A percentile compares a stretch with the other conserved stretches of the same genome.
Evolutionary conservation across 2,888 invertebrate genomes (phyloP).

Genomic region (Standfussiana lucernea): DNA sequence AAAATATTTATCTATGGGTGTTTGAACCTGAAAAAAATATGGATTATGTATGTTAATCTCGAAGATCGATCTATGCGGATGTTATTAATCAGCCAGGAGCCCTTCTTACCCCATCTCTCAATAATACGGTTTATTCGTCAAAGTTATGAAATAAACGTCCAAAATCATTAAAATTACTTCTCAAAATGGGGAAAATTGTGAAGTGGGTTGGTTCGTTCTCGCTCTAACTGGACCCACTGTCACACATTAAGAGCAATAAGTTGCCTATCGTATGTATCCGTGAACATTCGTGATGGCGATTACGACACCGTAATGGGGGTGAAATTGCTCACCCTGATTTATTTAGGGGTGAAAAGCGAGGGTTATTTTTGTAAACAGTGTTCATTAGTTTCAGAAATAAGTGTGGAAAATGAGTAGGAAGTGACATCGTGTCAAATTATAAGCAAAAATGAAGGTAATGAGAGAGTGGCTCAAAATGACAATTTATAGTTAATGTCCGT

Average conservation of each 20-base stretch:
- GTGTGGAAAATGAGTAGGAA: constrained; percentile 1
- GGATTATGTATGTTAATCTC: too few relatives aligned
- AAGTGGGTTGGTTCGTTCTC: background rate
- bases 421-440: background rate
- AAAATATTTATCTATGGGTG: too few relatives aligned
- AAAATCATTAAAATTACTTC: background rate
- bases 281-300: constrained; percentile 61
- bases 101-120: background rate
- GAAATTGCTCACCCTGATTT: constrained; percentile 78
- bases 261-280: constrained; percentile 48
- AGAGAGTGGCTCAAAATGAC: background rate
- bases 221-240: background rate
- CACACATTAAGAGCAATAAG: constrained; percentile 41
- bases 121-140: background rate
- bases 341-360: constrained; percentile 67
- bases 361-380: constrained; percentile 33
- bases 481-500: background rate
- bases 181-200: background rate
- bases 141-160: background rate
- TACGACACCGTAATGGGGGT: constrained; percentile 70
- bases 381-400: constrained; percentile 17
- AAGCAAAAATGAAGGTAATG: background rate
- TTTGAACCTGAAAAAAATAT: too few relatives aligned
- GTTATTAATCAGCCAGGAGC: background rate
- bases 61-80: background rate